Percentiles rank a stretch among this genome's conserved stretches.
phyloP scores from a whole-genome alignment of 2,888 invertebrate species.

The Gandaritis pyraliata region DNA sequence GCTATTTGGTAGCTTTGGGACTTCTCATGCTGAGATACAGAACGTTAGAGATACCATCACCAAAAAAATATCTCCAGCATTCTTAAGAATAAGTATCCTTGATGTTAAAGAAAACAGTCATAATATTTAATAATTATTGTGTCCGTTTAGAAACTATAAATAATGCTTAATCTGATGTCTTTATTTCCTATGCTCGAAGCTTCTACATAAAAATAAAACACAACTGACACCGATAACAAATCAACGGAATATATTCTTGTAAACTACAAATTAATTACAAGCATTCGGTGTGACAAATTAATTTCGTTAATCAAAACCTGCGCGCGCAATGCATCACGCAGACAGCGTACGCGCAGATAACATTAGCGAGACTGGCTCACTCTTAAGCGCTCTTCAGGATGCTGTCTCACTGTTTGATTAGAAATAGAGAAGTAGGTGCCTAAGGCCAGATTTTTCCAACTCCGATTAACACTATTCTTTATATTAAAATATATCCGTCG shows the following conservation, averaged over 20 bases:
- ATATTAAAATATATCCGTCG: too few species aligned
- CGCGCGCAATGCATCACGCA: conserved; percentile 75
- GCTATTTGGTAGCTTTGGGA: conserved; percentile 74
- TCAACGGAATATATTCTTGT: conserved; percentile 48
- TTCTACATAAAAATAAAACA: conserved; percentile 24
- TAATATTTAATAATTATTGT: conserved; percentile 1
- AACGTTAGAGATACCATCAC: conserved; percentile 21
- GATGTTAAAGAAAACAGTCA: not conserved
- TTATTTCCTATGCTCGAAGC: conserved; percentile 19
- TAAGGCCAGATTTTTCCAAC: too few species aligned
- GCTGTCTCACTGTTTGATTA: too few species aligned
- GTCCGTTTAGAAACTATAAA: conserved; percentile 2
- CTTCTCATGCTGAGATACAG: conserved; percentile 33
- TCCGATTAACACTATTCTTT: too few species aligned
- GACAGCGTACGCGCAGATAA: conserved; percentile 75
- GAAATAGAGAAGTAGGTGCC: too few species aligned
- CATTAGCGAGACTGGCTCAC: conserved; percentile 53
- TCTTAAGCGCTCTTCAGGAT: conserved; percentile 17
- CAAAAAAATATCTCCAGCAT: conserved; percentile 1
- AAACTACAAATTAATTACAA: conserved; percentile 66
- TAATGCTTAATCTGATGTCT: conserved; percentile 21
- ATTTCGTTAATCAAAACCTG: conserved; percentile 78
- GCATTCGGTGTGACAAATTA: conserved; percentile 74
- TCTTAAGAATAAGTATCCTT: too few species aligned
- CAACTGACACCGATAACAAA: conserved; percentile 31